These are phyloP conservation scores for Pseudachorutes palmiensis DNA, from an alignment of 1,140 invertebrate genomes.

Conservation along the genomic window DNA sequence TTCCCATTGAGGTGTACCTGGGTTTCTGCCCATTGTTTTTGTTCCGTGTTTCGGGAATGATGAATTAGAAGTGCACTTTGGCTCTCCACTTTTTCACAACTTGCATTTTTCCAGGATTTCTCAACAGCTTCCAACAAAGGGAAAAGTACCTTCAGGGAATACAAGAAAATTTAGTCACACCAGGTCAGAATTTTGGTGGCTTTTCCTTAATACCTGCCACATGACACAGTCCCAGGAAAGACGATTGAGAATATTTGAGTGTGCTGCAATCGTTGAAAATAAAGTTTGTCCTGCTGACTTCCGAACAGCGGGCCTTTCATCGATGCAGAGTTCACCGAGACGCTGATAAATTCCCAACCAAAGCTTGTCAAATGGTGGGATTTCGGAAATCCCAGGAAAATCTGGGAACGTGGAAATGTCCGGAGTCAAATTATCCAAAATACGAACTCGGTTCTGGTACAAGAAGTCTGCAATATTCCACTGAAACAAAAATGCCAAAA, in stretches of 20 bases:
- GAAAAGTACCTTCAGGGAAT: slow-evolving; percentile 66
- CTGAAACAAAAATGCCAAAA: slow-evolving; percentile 46
- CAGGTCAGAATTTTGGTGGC: slow-evolving; percentile 12
- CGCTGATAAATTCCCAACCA: slow-evolving; percentile 92
- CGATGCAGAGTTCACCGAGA: slow-evolving; percentile 87
- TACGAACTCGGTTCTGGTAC: slow-evolving; percentile 86
- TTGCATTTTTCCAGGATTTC: slow-evolving; percentile 80
- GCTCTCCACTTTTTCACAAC: slow-evolving; percentile 84
- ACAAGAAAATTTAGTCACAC: slow-evolving; percentile 8
- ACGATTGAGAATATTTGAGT: slow-evolving; percentile 76
- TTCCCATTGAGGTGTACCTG: too few relatives aligned
- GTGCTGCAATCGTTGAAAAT: slow-evolving; percentile 93
- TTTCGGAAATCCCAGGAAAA: slow-evolving; percentile 70
- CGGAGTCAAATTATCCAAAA: slow-evolving; percentile 54
- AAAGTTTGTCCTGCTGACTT: slow-evolving; percentile 98
- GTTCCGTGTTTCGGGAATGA: slow-evolving; percentile 95
- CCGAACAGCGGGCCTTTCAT: slow-evolving; percentile 85
- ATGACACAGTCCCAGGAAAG: slow-evolving; percentile 83
- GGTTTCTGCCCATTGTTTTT: slow-evolving; percentile 99
- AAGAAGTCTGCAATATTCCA: slow-evolving; percentile 98
- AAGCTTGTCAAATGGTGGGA: slow-evolving; percentile 82
- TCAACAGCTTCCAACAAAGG: slow-evolving; percentile 87
- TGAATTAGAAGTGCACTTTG: slow-evolving; percentile 94
- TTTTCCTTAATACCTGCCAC: slow-evolving; percentile 53
- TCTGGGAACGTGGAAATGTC: slow-evolving; percentile 54